Base-by-base conservation (phyloP, 2,113 vertebrate species). In the Oceanites oceanicus region DNA sequence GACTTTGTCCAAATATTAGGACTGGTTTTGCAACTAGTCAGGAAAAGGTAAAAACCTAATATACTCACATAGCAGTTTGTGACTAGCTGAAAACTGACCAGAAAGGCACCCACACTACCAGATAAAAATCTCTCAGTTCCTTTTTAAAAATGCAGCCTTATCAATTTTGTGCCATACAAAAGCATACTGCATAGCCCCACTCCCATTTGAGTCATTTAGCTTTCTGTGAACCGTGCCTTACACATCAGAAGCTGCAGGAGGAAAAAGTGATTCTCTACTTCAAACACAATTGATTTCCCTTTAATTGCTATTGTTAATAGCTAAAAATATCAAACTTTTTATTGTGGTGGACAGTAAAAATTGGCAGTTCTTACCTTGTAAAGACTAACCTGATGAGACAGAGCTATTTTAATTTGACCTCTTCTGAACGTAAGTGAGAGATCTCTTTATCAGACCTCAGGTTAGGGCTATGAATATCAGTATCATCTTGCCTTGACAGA, bases 61-160 rank as follows among this genome's bases (percentile, higher is more conserved):
- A 20, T 53, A 40, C 11, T 8, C 9, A 29, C 17, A n/a, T 0
- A 59, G 2, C 15, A 68, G 3, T 2, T 23, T 4, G 9, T 3
- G 19, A 11, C 12, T 49, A 34, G 13, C 40, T 76, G 44, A 80
- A 89, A 86, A 72, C 0, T 86, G 23, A 26, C 2, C 5, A 82
- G 7, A 36, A 55, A 80, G 26, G 4, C 34, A 80, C 10, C 53
- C 73, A 10, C 4, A 55, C 4, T 5, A 36, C 17, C 7, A 42
- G 32, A 49, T 32, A 75, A 71, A 89, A 71, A 58, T 59, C 3
- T 40, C n/a, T 55, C 16, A 19, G 4, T 8, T 78, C 26, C 23
- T 42, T 67, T 75, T 22, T 32, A 71, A 72, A 55, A 55, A 19
- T 12, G 11, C 21, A 49, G 7, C 16, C 14, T 62, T 70, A 67